These are phyloP conservation scores for Columba janthina DNA, from an alignment of 2,113 vertebrate genomes.

Conservation along the genomic window DNA sequence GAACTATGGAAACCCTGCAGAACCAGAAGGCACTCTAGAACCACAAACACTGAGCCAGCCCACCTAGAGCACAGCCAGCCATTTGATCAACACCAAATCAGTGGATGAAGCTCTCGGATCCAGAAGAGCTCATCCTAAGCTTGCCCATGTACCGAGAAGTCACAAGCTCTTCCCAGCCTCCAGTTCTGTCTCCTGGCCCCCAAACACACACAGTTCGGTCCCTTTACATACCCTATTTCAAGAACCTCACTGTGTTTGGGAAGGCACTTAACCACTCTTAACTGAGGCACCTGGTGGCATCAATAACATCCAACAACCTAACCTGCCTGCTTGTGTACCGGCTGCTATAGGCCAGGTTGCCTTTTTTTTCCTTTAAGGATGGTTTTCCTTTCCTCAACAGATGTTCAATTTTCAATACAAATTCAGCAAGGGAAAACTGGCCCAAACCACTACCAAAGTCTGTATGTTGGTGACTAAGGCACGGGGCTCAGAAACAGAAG, in stretches of 20 bases:
- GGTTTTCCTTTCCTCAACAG: not conserved
- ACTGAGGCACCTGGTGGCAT: not conserved
- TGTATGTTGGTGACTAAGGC: not conserved
- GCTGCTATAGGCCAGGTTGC: not conserved
- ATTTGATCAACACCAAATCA: not conserved
- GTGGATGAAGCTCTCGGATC: not conserved
- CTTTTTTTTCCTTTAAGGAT: not conserved
- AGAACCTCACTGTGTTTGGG: not conserved
- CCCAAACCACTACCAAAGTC: not conserved
- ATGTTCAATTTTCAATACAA: not conserved
- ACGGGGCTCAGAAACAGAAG: not conserved
- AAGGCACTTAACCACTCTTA: not conserved
- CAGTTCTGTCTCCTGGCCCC: not conserved
- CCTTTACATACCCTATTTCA: fast-evolving
- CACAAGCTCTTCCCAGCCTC: not conserved
- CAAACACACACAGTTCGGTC: not conserved
- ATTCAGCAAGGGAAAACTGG: not conserved
- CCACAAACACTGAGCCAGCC: not conserved
- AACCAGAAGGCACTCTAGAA: not conserved
- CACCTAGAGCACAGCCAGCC: not conserved
- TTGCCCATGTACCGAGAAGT: not conserved
- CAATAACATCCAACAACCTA: not conserved
- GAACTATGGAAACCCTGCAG: not conserved
- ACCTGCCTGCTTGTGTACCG: not conserved
- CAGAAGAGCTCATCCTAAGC: not conserved